Evolutionary conservation across 1,140 invertebrate species (phyloP).

Genomic region (Drosophila auraria): DNA sequence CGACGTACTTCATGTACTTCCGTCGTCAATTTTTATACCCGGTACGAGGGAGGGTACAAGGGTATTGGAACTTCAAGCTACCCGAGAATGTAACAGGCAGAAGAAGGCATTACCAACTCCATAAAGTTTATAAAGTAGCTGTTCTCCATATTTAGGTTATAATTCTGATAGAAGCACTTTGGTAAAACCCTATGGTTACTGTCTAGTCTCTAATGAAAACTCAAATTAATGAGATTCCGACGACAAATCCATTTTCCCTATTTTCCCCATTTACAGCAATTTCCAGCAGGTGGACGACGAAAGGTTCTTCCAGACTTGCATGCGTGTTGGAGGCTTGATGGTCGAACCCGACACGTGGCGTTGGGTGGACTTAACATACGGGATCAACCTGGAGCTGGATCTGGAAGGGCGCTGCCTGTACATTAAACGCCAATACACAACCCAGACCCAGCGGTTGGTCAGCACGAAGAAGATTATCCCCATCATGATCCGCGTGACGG

Average conservation of each 20-base stretch:
- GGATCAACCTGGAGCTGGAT: slow-evolving; percentile 89
- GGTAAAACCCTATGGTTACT: no score
- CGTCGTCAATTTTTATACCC: no score
- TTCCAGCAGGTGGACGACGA: slow-evolving; percentile 86
- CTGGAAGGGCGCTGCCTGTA: slow-evolving; percentile 87
- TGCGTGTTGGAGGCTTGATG: slow-evolving; percentile 89
- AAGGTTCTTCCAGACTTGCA: slow-evolving; percentile 87
- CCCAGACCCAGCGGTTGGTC: slow-evolving; percentile 87
- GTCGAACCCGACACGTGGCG: slow-evolving; percentile 89
- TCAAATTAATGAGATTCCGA: no score
- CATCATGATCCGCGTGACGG: slow-evolving; percentile 88
- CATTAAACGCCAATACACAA: slow-evolving; percentile 87
- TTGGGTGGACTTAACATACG: slow-evolving; percentile 92
- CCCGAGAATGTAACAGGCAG: no score
- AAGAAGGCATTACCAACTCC: no score
- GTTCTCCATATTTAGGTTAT: no score
- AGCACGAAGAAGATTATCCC: slow-evolving; percentile 87
- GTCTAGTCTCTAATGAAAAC: no score
- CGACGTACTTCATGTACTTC: no score
- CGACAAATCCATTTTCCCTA: background rate
- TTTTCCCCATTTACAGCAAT: slow-evolving; percentile 64
- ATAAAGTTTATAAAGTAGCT: no score
- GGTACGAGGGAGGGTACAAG: no score
- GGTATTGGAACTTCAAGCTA: no score
- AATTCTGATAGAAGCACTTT: no score